A percentile compares a stretch with the other conserved stretches of the same genome.
Evolutionary conservation across 2,113 vertebrate genomes (phyloP).

Genomic region (Tragelaphus scriptus): DNA sequence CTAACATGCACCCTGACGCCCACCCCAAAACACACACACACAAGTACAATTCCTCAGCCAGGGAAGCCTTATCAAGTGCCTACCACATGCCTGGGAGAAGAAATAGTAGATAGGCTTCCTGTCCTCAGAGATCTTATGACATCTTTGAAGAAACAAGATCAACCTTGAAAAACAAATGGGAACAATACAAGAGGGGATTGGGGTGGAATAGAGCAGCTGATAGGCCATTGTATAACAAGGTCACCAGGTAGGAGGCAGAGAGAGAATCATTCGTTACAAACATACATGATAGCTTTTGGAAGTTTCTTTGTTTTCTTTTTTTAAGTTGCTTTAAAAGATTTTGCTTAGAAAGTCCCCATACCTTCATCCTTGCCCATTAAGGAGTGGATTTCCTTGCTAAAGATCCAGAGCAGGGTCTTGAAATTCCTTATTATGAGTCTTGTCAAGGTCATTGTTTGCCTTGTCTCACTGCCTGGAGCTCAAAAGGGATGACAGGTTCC

Average conservation of each 20-base stretch:
- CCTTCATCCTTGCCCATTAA: background rate
- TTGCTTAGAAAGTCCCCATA: background rate
- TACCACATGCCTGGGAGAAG: background rate
- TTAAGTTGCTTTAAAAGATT: background rate
- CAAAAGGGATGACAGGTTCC: conserved; percentile 21
- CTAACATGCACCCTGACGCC: background rate
- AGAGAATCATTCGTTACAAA: background rate
- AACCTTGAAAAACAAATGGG: conserved; percentile 6
- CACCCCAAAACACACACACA: background rate
- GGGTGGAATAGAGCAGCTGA: background rate
- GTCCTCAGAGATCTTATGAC: background rate
- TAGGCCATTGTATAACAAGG: background rate
- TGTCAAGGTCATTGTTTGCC: background rate
- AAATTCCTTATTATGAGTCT: background rate
- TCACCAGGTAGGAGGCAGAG: background rate
- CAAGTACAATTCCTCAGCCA: background rate
- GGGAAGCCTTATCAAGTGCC: background rate
- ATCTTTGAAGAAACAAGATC: background rate
- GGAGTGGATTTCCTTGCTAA: background rate
- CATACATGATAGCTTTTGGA: background rate
- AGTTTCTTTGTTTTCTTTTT: background rate
- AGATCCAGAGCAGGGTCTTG: background rate
- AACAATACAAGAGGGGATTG: background rate
- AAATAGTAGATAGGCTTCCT: background rate
- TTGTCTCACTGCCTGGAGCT: background rate